Conservation (phyloP, 2,797 vertebrate species). For the Gallirallus australis region DNA sequence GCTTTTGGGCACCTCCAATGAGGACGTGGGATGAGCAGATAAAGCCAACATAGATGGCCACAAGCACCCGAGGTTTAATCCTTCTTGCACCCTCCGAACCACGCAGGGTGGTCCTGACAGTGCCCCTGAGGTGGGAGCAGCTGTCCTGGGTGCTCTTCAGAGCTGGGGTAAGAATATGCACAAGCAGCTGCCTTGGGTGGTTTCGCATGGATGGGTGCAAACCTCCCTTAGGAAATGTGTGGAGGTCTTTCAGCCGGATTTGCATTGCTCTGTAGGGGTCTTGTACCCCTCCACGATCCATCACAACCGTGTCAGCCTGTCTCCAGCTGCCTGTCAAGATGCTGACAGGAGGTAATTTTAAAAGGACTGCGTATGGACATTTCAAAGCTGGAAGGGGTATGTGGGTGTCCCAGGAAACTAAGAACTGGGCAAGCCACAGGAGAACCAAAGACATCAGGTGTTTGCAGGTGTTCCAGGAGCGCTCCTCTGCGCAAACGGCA, state of each 20-base stretch:
- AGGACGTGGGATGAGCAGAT: not conserved
- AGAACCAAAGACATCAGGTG: not conserved
- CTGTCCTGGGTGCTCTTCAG: not conserved
- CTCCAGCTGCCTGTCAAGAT: not conserved
- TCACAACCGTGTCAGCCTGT: not conserved
- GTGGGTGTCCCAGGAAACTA: not conserved
- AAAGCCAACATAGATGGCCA: not conserved
- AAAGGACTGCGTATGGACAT: not conserved
- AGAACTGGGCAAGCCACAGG: not conserved
- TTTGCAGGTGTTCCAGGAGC: not conserved
- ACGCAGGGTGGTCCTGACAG: not conserved
- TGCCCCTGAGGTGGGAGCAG: not conserved
- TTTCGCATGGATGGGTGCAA: not conserved
- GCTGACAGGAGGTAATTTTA: not conserved
- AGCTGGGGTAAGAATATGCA: not conserved
- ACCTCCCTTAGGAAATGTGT: not conserved
- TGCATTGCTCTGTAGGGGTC: not conserved
- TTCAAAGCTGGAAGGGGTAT: not conserved
- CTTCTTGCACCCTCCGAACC: not conserved
- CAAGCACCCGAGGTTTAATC: not conserved
- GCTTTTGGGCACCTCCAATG: not conserved
- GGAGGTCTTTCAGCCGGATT: not conserved
- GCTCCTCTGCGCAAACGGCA: not conserved
- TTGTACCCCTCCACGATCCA: not conserved
- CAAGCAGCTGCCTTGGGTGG: not conserved